Percentiles rank a stretch among this genome's conserved stretches.
Conservation (phyloP, 2,888 invertebrate species). For the Barypeithes pellucidus region DNA sequence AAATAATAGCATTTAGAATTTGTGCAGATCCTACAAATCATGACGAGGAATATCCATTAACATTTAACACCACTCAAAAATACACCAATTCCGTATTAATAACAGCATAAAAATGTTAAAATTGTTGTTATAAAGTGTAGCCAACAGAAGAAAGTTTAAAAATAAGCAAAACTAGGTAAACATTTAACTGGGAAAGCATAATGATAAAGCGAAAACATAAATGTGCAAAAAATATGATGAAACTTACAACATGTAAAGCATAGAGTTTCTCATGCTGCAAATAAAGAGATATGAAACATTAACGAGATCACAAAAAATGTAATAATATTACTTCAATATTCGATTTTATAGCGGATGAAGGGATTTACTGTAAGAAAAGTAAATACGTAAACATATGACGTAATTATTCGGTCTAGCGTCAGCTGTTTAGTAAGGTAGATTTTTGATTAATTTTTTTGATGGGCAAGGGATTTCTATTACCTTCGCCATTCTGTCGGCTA, state of each 20-base stretch:
- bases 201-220: conserved; percentile 26
- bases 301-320: neutral
- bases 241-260: conserved; percentile 55
- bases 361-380: neutral
- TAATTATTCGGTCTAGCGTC: too few relatives aligned
- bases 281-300: conserved; percentile 39
- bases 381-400: too few relatives aligned
- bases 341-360: neutral
- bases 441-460: too few relatives aligned
- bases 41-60: too few relatives aligned
- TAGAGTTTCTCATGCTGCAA: conserved; percentile 55
- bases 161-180: conserved; percentile 15
- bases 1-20: too few relatives aligned
- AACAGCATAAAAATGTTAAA: conserved; percentile 31
- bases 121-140: conserved; percentile 20
- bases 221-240: conserved; percentile 33
- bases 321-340: too few relatives aligned
- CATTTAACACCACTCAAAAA: neutral
- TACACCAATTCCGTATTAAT: conserved; percentile 23
- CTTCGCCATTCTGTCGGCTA: too few relatives aligned
- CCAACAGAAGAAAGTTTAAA: conserved; percentile 3
- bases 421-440: too few relatives aligned
- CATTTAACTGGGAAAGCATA: neutral
- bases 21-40: too few relatives aligned
- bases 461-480: too few relatives aligned